phyloP scores from a whole-genome alignment of 2,797 vertebrate genomes.

The Oreochromis mossambicus region DNA sequence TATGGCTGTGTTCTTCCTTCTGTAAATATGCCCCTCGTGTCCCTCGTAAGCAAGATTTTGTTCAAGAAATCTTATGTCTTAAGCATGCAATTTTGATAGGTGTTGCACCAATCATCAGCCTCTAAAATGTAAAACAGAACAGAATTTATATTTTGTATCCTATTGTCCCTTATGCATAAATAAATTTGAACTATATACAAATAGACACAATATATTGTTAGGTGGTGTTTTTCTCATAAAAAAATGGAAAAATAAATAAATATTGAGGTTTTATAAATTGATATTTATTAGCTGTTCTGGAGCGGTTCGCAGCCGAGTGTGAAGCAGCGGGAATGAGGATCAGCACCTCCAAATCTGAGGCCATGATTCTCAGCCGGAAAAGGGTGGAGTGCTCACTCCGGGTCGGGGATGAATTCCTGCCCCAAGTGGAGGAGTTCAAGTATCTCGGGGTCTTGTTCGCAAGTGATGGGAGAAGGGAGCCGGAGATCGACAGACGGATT shows the following conservation, averaged over 20 bases:
- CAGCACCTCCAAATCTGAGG: too few species aligned
- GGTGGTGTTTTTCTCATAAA: constrained; percentile 44
- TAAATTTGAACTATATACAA: constrained; percentile 62
- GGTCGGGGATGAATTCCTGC: too few species aligned
- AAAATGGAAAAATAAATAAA: constrained; percentile 45
- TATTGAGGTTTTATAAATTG: constrained; percentile 64
- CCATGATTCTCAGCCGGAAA: too few species aligned
- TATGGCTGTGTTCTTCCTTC: constrained; percentile 85
- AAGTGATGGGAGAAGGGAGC: too few species aligned
- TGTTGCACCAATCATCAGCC: constrained; percentile 60
- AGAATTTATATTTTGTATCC: constrained; percentile 70
- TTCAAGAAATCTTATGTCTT: constrained; percentile 95
- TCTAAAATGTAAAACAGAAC: constrained; percentile 63
- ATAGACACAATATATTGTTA: constrained; percentile 58
- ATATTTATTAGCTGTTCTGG: constrained; percentile 71
- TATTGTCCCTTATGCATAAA: constrained; percentile 59
- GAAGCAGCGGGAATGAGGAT: too few species aligned
- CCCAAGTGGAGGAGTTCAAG: too few species aligned
- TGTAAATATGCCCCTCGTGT: constrained; percentile 85
- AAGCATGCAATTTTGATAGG: constrained; percentile 73
- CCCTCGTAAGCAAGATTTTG: constrained; percentile 90
- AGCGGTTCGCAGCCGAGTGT: too few species aligned
- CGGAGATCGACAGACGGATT: too few species aligned
- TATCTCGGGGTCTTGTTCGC: too few species aligned
- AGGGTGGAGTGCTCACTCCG: too few species aligned